Percentiles rank a stretch among this genome's conserved stretches.
phyloP scores from a whole-genome alignment of 1,140 invertebrate genomes.

The Calosoma granatense region DNA sequence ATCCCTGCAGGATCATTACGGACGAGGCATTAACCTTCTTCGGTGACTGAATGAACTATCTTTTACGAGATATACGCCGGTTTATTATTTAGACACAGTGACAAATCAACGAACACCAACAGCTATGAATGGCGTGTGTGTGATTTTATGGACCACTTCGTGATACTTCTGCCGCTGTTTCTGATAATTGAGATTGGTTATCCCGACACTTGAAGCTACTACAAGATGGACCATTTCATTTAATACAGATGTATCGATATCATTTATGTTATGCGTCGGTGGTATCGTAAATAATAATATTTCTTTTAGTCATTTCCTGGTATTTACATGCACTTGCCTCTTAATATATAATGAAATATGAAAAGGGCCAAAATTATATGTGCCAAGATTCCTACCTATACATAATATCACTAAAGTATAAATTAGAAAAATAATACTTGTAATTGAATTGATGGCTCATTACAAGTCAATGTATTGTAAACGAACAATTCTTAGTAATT shows the following conservation, averaged over 20 bases:
- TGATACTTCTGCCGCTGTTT: neutral
- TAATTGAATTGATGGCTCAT: too few relatives aligned
- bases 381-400: too few relatives aligned
- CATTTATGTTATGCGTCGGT: too few relatives aligned
- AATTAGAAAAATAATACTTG: too few relatives aligned
- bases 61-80: neutral
- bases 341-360: too few relatives aligned
- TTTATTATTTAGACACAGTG: slow-evolving; percentile 3
- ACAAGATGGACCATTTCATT: neutral
- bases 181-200: neutral
- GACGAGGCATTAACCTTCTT: slow-evolving; percentile 1
- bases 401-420: too few relatives aligned
- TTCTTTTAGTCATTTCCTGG: too few relatives aligned
- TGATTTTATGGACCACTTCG: neutral
- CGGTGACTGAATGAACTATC: slow-evolving; percentile 2
- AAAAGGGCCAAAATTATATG: too few relatives aligned
- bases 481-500: too few relatives aligned
- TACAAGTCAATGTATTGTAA: too few relatives aligned
- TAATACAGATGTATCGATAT: neutral
- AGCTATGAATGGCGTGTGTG: neutral
- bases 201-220: neutral
- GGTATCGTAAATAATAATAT: too few relatives aligned
- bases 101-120: neutral
- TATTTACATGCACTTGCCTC: too few relatives aligned
- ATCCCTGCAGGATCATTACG: slow-evolving; percentile 1